A percentile compares a stretch with the other conserved stretches of the same genome.
Conservation (phyloP, 92 coral and sea anemone species). For the Virgularia gustaviana region DNA sequence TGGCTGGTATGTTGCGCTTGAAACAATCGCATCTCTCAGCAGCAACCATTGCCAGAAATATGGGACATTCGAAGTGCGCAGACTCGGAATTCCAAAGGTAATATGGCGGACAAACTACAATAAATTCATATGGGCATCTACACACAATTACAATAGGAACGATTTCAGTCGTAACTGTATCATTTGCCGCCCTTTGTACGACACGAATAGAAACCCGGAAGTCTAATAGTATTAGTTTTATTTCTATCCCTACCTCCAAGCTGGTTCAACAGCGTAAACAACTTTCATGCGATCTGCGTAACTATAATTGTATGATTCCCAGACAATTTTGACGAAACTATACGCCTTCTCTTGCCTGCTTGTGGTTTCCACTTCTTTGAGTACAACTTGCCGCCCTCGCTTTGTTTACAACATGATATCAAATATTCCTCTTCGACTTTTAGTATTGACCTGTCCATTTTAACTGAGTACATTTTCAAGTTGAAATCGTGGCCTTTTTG, state of each 20-base stretch:
- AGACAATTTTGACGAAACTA: neutral
- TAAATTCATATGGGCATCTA: neutral
- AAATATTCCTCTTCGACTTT: neutral
- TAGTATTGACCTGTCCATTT: neutral
- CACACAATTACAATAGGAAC: neutral
- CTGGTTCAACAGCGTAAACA: neutral
- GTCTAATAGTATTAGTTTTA: constrained; percentile 3
- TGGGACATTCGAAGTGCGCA: constrained; percentile 1
- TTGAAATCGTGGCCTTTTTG: too few species aligned
- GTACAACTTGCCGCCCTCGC: constrained; percentile 18
- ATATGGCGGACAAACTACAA: constrained; percentile 9
- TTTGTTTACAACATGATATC: neutral
- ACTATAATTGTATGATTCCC: neutral
- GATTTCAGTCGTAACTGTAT: neutral
- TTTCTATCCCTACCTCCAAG: neutral
- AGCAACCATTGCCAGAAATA: constrained; percentile 13
- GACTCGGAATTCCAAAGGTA: neutral
- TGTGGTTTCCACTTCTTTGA: neutral
- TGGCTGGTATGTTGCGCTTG: too few species aligned
- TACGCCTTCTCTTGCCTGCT: neutral
- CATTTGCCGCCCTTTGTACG: constrained; percentile 16
- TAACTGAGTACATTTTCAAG: neutral
- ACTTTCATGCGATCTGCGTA: neutral
- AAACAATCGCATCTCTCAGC: too few species aligned
- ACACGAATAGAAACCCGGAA: neutral